Conservation (phyloP, 64 coral and sea anemone genomes). For the Astreopora myriophthalma region DNA sequence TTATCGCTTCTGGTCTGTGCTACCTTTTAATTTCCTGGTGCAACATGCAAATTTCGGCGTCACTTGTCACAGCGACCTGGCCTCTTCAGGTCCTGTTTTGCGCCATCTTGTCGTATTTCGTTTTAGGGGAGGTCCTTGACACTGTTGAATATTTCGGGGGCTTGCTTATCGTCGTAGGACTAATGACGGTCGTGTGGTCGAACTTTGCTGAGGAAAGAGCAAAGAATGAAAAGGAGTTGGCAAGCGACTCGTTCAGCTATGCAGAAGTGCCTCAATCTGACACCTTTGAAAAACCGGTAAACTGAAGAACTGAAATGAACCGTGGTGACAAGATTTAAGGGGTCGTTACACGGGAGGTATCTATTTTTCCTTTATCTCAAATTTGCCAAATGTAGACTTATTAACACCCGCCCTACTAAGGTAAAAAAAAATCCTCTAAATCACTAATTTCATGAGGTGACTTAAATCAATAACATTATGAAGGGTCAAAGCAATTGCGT, state of each 20-base stretch:
- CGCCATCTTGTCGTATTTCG: slow-evolving; percentile 73
- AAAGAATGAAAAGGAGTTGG: neutral
- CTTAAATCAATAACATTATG: too few species aligned
- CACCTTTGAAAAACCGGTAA: slow-evolving; percentile 9
- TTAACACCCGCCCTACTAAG: too few species aligned
- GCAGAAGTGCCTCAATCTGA: slow-evolving; percentile 44
- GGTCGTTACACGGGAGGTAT: too few species aligned
- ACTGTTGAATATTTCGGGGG: slow-evolving; percentile 68
- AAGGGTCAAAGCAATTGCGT: too few species aligned
- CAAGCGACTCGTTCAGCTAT: slow-evolving; percentile 45
- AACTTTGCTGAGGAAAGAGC: slow-evolving; percentile 67
- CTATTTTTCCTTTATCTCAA: too few species aligned
- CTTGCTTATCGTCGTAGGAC: slow-evolving; percentile 59
- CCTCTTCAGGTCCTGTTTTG: slow-evolving; percentile 87
- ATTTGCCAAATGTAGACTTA: too few species aligned
- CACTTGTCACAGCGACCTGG: slow-evolving; percentile 87
- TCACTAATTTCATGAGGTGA: too few species aligned
- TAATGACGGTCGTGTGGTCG: slow-evolving; percentile 84
- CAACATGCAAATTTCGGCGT: slow-evolving; percentile 88
- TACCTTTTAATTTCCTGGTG: slow-evolving; percentile 90
- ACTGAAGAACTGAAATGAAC: too few species aligned
- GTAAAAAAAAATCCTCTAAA: too few species aligned
- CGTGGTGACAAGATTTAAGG: too few species aligned
- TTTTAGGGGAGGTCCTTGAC: slow-evolving; percentile 69
- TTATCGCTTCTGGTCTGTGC: slow-evolving; percentile 74